Evolutionary conservation across 2,113 vertebrate genomes (phyloP), one percentile per base, ranked within the genome.

Genomic region (Macheiramphus alcinus): DNA sequence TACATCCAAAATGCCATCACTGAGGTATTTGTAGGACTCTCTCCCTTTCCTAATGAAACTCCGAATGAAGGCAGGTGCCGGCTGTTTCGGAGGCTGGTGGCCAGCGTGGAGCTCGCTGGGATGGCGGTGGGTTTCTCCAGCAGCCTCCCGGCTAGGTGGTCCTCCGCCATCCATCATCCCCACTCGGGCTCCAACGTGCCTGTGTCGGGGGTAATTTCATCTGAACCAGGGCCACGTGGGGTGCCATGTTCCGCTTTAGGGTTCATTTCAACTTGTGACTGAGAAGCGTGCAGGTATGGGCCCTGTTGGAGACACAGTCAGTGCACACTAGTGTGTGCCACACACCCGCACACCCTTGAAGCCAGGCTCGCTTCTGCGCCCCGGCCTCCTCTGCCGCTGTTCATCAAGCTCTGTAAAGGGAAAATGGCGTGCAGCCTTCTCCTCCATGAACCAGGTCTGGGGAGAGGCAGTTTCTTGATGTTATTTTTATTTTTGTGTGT

Each of bases 101-200:
- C 53, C 48, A 13, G 0, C 1, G 0, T 19, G 80, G 43, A 13
- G 71, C 85, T 48, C 7, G 2, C 1, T 0, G 10, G 66, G 65
- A 4, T 27, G 55, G 26, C 0, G 0, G 7, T 36, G 38, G 23
- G 16, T 23, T 68, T 66, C 59, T 45, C 50, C 31, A 56, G 40
- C 56, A 62, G 31, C 31, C 9, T 63, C 40, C 8, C 3, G 12
- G 31, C 9, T 10, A 6, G 21, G 10, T 21, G 38, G 20, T 27
- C 18, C 58, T 48, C 23, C 13, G 21, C 34, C 26, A 53, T 53
- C 52, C 52, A 29, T 3, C 73, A 56, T 3, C 66, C 58, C 61
- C 56, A 0, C n/a, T 80, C 5, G 0, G 10, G 23, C 25, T 16
- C 47, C 29, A 47, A 20, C 3, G 3, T 40, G 26, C 23, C 53